Evolutionary conservation across 2,113 vertebrate species (phyloP).

Genomic region (Psilopsiagon aymara): DNA sequence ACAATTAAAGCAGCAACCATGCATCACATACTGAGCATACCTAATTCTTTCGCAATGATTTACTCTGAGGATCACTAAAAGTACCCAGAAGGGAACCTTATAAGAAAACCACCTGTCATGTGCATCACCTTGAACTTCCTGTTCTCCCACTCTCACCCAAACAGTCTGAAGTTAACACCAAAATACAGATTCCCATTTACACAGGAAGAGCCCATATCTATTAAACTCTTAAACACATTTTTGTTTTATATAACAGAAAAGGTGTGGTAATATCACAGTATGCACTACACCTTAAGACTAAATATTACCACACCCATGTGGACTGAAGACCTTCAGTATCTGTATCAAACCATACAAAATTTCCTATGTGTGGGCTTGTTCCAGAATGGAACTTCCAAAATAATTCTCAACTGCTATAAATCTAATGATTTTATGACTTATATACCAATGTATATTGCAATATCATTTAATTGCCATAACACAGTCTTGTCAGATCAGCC

Average conservation of each 20-base stretch:
- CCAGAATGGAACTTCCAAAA: background rate
- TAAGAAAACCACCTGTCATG: background rate
- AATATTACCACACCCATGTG: background rate
- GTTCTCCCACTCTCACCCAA: background rate
- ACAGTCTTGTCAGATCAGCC: background rate
- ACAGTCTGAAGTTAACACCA: background rate
- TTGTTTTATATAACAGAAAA: background rate
- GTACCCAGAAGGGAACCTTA: background rate
- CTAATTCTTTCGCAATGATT: background rate
- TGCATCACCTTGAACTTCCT: background rate
- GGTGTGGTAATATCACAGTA: background rate
- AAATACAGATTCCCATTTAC: background rate
- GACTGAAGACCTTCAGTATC: background rate
- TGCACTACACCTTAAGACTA: background rate
- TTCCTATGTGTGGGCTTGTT: background rate
- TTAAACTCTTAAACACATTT: background rate
- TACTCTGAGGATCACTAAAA: background rate
- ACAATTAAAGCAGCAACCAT: background rate
- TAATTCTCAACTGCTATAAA: background rate
- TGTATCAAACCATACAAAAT: background rate
- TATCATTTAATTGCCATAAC: accelerated
- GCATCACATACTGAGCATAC: background rate
- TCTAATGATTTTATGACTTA: background rate
- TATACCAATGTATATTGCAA: accelerated
- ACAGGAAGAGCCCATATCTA: background rate